These are phyloP conservation scores for Etheostoma spectabile DNA, from an alignment of 2,113 vertebrate species.

Conservation along the genomic window DNA sequence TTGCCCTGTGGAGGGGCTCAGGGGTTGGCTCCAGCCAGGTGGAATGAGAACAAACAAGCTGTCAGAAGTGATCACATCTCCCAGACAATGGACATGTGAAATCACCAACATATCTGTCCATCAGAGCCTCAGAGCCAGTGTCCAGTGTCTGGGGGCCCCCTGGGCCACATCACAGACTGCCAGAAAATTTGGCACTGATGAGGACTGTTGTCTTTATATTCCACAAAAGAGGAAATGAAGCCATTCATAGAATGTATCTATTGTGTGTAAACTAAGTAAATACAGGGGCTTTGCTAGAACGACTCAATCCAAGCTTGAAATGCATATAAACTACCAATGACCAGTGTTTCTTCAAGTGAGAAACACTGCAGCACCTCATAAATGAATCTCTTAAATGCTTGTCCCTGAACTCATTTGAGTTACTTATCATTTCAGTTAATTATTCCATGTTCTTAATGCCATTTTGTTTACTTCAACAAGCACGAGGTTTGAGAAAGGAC, in stretches of 20 bases:
- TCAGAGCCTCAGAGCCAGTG: conserved; percentile 63
- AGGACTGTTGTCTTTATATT: conserved; percentile 63
- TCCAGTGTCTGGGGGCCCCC: conserved; percentile 52
- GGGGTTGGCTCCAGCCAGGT: conserved; percentile 77
- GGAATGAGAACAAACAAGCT: conserved; percentile 85
- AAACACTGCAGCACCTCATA: conserved; percentile 8
- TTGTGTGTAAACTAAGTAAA: background rate
- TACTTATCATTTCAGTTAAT: conserved; percentile 42
- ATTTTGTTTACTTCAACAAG: conserved; percentile 56
- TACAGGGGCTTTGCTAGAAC: background rate
- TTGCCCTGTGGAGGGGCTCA: conserved; percentile 61
- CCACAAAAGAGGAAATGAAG: conserved; percentile 51
- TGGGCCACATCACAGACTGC: conserved; percentile 61
- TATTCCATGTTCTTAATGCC: conserved; percentile 46
- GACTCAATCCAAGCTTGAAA: background rate
- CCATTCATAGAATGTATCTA: conserved; percentile 3
- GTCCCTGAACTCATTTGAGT: conserved; percentile 38
- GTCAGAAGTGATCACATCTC: conserved; percentile 83
- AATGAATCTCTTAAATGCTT: conserved; percentile 22
- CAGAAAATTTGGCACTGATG: conserved; percentile 52
- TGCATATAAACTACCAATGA: background rate
- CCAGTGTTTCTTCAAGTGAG: conserved; percentile 7
- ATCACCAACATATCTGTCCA: conserved; percentile 77
- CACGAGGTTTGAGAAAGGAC: conserved; percentile 40
- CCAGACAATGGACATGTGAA: conserved; percentile 71